Conservation (phyloP, 2,888 invertebrate genomes). For the Stenolophus ochropezus region DNA sequence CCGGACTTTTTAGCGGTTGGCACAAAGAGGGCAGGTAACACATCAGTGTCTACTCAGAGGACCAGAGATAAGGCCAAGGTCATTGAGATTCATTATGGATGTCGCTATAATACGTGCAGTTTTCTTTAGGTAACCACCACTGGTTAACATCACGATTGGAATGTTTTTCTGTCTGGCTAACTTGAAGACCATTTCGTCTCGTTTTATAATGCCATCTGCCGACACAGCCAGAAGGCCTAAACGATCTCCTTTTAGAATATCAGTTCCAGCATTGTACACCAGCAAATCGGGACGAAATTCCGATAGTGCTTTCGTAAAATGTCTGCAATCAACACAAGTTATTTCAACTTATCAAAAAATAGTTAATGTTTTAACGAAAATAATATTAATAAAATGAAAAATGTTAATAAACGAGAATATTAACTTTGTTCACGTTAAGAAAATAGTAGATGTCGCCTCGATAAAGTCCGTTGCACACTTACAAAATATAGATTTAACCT, state of each 20-base stretch:
- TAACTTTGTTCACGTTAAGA: no score
- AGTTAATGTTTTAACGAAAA: no score
- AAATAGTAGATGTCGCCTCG: no score
- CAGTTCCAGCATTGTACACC: slow-evolving; percentile 96
- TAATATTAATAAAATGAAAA: no score
- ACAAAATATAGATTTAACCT: no score
- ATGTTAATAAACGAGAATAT: no score
- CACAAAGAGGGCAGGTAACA: slow-evolving; percentile 32
- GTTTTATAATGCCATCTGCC: slow-evolving; percentile 86
- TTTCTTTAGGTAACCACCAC: slow-evolving; percentile 88
- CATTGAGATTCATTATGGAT: slow-evolving; percentile 86
- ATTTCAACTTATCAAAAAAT: background rate
- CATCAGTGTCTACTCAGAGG: slow-evolving; percentile 64
- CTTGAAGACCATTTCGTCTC: slow-evolving; percentile 89
- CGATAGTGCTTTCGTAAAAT: slow-evolving; percentile 79
- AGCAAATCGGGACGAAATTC: slow-evolving; percentile 87
- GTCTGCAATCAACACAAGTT: slow-evolving; percentile 73
- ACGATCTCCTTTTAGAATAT: slow-evolving; percentile 78
- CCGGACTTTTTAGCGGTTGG: slow-evolving; percentile 38
- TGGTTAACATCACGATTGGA: slow-evolving; percentile 91
- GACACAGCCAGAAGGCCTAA: slow-evolving; percentile 79
- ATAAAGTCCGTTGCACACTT: no score
- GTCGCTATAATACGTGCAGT: slow-evolving; percentile 89
- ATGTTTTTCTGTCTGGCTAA: slow-evolving; percentile 79
- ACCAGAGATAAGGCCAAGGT: slow-evolving; percentile 75